Evolutionary conservation across 2,113 vertebrate genomes (phyloP).

Genomic region (Mobula birostris): DNA sequence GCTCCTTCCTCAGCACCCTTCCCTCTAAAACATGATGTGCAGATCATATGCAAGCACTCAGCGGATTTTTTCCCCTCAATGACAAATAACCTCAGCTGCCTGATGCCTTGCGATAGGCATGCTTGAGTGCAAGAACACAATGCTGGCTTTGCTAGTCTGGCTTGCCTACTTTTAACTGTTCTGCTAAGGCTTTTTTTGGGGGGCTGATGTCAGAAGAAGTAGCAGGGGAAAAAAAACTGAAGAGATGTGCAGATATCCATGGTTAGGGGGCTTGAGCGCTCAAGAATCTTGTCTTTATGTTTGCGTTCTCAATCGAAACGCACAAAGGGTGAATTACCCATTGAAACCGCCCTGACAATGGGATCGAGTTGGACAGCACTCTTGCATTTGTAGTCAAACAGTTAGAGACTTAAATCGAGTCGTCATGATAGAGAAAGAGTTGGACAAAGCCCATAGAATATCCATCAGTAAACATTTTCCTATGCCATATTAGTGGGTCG

Average conservation of each 20-base stretch:
- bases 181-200: slow-evolving; percentile 50
- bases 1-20: slow-evolving; percentile 32
- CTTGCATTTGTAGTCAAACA: slow-evolving; percentile 99
- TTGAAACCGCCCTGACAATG: slow-evolving; percentile 94
- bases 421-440: slow-evolving; percentile 99
- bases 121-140: slow-evolving; percentile 62
- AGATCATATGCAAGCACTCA: slow-evolving; percentile 51
- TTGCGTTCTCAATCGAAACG: slow-evolving; percentile 99
- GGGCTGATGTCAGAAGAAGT: slow-evolving; percentile 74
- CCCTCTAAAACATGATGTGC: slow-evolving; percentile 43
- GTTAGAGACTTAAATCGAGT: slow-evolving; percentile 99
- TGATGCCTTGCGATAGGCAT: slow-evolving; percentile 53
- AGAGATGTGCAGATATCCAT: slow-evolving; percentile 93
- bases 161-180: slow-evolving; percentile 57
- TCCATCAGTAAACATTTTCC: slow-evolving; percentile 99
- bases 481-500: slow-evolving; percentile 99
- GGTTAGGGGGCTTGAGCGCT: slow-evolving; percentile 94
- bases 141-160: slow-evolving; percentile 52
- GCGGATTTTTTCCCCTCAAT: slow-evolving; percentile 47
- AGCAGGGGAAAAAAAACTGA: slow-evolving; percentile 58
- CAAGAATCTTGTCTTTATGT: slow-evolving; percentile 99
- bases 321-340: slow-evolving; percentile 99
- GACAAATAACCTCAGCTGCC: slow-evolving; percentile 48
- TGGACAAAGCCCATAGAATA: slow-evolving; percentile 99
- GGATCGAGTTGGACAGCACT: slow-evolving; percentile 96